Conservation (phyloP, 2,113 vertebrate species). For the Agapornis roseicollis region DNA sequence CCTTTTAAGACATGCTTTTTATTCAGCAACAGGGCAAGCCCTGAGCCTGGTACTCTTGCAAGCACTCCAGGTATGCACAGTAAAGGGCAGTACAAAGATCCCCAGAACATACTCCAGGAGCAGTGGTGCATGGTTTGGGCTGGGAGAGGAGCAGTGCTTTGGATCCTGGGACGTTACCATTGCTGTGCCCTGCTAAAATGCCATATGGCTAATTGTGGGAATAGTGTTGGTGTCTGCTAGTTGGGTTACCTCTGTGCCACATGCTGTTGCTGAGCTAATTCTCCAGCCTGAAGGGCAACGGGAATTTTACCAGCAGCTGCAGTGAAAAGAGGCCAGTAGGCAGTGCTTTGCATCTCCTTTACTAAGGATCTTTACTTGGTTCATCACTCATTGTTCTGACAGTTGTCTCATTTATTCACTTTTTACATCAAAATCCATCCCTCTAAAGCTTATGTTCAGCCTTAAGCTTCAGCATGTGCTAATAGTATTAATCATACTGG, state of each 20-base stretch:
- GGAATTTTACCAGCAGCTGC: constrained; percentile 22
- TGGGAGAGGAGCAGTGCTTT: background rate
- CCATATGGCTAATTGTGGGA: background rate
- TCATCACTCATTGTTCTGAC: constrained; percentile 57
- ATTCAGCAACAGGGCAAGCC: background rate
- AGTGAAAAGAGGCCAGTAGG: background rate
- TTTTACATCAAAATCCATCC: constrained; percentile 58
- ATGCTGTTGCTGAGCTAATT: background rate
- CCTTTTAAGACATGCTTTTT: background rate
- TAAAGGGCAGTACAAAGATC: background rate
- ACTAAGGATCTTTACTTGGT: background rate
- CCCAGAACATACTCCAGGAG: background rate
- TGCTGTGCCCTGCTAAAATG: background rate
- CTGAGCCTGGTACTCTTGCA: background rate
- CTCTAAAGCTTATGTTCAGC: constrained; percentile 40
- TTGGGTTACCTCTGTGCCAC: background rate
- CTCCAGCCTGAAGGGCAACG: background rate
- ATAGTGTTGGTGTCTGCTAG: background rate
- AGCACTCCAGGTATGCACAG: background rate
- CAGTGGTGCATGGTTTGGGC: background rate
- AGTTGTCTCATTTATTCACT: constrained; percentile 62
- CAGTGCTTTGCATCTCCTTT: background rate
- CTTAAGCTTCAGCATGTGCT: constrained; percentile 55
- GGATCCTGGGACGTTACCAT: background rate
- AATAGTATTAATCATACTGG: constrained; percentile 59